A percentile compares a stretch with the other conserved stretches of the same genome.
These are phyloP conservation scores for Rhombomys opimus DNA, from an alignment of 2,113 vertebrate species.

Conservation along the genomic window DNA sequence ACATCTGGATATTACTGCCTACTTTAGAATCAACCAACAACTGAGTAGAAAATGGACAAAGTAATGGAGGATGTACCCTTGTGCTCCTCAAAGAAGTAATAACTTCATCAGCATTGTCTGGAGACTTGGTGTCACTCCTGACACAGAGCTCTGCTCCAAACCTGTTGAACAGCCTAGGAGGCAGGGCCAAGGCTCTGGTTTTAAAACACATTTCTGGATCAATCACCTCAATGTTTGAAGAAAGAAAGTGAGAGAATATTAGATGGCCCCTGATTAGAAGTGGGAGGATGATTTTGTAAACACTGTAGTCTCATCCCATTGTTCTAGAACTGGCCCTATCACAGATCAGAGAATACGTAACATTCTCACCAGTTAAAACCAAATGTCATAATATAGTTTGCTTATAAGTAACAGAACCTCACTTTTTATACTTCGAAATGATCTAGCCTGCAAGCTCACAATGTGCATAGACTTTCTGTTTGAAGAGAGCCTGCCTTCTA, in stretches of 20 bases:
- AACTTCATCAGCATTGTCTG: background rate
- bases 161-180: background rate
- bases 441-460: background rate
- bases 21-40: background rate
- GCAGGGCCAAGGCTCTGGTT: background rate
- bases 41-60: background rate
- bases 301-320: background rate
- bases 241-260: background rate
- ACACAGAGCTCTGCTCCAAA: background rate
- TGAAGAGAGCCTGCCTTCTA: background rate
- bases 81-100: background rate
- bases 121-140: background rate
- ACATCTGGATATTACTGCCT: background rate
- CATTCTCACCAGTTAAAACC: background rate
- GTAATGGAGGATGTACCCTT: background rate
- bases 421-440: background rate
- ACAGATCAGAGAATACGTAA: background rate
- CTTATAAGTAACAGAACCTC: background rate
- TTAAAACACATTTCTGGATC: background rate
- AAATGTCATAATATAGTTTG: background rate
- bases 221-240: background rate
- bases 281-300: background rate
- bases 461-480: background rate
- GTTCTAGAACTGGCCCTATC: background rate
- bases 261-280: background rate